A percentile compares a stretch with the other conserved stretches of the same genome.
These are phyloP conservation scores for Centruroides vittatus DNA, from an alignment of 1,140 invertebrate genomes.

Conservation along the genomic window DNA sequence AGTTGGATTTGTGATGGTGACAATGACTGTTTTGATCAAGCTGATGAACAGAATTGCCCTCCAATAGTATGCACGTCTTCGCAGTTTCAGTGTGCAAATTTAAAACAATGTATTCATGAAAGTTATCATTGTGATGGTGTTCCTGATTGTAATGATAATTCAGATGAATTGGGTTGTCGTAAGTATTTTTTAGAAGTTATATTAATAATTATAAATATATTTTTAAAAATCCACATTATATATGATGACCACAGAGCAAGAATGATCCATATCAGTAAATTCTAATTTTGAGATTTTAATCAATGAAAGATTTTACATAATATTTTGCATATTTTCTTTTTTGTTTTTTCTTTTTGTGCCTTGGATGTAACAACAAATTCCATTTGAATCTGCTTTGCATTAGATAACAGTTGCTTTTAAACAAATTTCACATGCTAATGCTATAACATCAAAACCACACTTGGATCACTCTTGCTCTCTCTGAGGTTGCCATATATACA, in stretches of 20 bases:
- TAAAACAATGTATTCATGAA: conserved; percentile 81
- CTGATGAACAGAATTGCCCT: conserved; percentile 92
- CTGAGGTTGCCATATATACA: no score
- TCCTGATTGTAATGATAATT: conserved; percentile 75
- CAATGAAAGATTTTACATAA: background rate
- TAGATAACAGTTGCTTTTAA: no score
- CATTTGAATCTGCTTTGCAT: no score
- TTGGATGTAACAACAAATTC: no score
- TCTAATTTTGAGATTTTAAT: no score
- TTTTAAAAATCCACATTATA: background rate
- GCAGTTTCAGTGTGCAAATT: conserved; percentile 84
- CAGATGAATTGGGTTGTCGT: conserved; percentile 75
- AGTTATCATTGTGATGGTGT: conserved; percentile 91
- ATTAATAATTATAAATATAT: background rate
- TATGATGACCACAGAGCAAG: background rate
- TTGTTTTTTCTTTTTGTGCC: no score
- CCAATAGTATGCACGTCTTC: conserved; percentile 81
- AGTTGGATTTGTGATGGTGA: conserved; percentile 80
- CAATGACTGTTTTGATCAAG: conserved; percentile 94
- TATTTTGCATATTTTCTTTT: no score
- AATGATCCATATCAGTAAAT: background rate
- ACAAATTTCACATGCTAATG: no score
- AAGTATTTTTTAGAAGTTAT: conserved; percentile 25
- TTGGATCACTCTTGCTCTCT: no score
- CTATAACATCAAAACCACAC: no score